A percentile compares a stretch with the other conserved stretches of the same genome.
phyloP scores from a whole-genome alignment of 2,888 invertebrate genomes.

The Criorhina ranunculi region DNA sequence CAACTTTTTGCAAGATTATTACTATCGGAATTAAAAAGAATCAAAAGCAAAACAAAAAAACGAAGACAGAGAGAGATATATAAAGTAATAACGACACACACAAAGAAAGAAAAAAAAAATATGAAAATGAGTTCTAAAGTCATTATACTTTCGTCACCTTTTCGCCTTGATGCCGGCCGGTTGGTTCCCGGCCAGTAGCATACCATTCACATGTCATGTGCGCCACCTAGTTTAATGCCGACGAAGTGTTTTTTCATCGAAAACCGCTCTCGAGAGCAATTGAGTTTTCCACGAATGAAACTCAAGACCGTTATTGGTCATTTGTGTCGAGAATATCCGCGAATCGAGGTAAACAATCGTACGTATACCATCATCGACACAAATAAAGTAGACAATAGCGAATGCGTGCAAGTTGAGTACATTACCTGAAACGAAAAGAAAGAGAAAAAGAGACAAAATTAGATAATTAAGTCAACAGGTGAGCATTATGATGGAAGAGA shows the following conservation, averaged over 20 bases:
- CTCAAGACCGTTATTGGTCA: constrained; percentile 33
- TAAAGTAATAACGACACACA: constrained; percentile 1
- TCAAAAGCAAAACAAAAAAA: constrained; percentile 18
- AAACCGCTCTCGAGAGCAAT: constrained; percentile 37
- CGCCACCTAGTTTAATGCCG: constrained; percentile 45
- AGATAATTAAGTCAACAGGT: constrained; percentile 52
- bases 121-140: constrained; percentile 52
- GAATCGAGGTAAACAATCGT: not conserved
- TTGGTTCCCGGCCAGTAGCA: constrained; percentile 14
- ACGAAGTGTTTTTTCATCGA: constrained; percentile 25
- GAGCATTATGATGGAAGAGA: constrained; percentile 16
- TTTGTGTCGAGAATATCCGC: constrained; percentile 1
- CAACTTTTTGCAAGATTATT: constrained; percentile 48
- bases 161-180: constrained; percentile 53
- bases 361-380: constrained; percentile 37
- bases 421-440: constrained; percentile 43
- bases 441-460: constrained; percentile 5
- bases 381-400: constrained; percentile 31
- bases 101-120: constrained; percentile 21
- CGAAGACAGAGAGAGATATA: constrained; percentile 1
- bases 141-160: constrained; percentile 69
- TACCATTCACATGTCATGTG: constrained; percentile 36
- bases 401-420: constrained; percentile 32
- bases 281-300: constrained; percentile 55
- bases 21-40: constrained; percentile 56